phyloP scores from a whole-genome alignment of 2,888 invertebrate species.

The Amblyjoppa proteus region DNA sequence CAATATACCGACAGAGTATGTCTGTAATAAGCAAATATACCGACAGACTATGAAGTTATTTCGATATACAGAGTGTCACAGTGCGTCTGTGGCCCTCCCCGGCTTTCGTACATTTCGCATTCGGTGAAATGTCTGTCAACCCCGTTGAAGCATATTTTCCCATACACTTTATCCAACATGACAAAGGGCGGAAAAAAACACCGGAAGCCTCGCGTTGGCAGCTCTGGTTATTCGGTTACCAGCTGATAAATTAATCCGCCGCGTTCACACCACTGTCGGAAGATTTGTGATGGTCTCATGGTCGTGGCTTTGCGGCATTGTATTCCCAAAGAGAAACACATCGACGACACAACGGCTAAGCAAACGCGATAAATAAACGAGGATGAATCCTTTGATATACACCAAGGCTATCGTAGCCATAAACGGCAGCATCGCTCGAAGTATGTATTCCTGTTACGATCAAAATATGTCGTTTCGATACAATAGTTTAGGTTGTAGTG shows the following conservation, averaged over 20 bases:
- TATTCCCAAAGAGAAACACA: slow-evolving; percentile 71
- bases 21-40: too few species aligned
- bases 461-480: slow-evolving; percentile 22
- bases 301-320: slow-evolving; percentile 73
- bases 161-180: neutral
- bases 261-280: slow-evolving; percentile 35
- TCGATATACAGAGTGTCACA: too few species aligned
- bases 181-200: neutral
- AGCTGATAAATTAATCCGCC: slow-evolving; percentile 62
- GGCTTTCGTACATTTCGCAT: too few species aligned
- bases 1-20: too few species aligned
- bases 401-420: slow-evolving; percentile 76
- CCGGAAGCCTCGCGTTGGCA: slow-evolving; percentile 5
- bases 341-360: slow-evolving; percentile 61
- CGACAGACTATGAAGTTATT: too few species aligned
- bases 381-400: slow-evolving; percentile 79
- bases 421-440: slow-evolving; percentile 75
- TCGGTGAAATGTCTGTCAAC: too few species aligned
- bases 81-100: too few species aligned
- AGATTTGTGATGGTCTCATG: slow-evolving; percentile 72
- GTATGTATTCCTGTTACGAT: slow-evolving; percentile 73
- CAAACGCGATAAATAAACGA: slow-evolving; percentile 42
- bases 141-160: neutral
- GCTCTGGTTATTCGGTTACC: slow-evolving; percentile 23
- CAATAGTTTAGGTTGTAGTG: slow-evolving; percentile 6